Percentiles rank a stretch among this genome's conserved stretches.
Evolutionary conservation across 2,888 invertebrate genomes (phyloP).

Genomic region (Scaptomyza reducta): DNA sequence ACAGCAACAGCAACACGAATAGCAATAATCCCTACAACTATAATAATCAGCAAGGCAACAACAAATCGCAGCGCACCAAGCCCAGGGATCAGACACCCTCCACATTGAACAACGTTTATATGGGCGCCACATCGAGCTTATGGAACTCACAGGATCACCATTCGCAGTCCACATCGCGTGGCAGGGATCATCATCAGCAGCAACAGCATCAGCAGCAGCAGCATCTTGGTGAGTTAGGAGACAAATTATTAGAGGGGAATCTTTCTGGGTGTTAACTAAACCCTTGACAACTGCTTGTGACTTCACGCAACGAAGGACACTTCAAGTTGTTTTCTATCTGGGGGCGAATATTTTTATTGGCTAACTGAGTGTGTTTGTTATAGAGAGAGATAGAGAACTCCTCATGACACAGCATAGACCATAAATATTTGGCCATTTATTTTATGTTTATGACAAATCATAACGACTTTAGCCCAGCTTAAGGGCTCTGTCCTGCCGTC

Average conservation of each 20-base stretch:
- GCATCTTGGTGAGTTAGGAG: slow-evolving; percentile 71
- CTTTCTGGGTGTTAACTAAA: slow-evolving; percentile 4
- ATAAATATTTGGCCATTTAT: slow-evolving; percentile 80
- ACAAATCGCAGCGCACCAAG: slow-evolving; percentile 80
- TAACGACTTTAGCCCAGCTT: slow-evolving; percentile 75
- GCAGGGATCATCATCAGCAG: slow-evolving; percentile 77
- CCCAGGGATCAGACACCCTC: slow-evolving; percentile 78
- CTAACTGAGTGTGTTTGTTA: slow-evolving; percentile 9
- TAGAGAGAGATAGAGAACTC: slow-evolving; percentile 4
- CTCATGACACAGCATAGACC: slow-evolving; percentile 61
- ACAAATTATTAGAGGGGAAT: background rate
- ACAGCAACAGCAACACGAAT: slow-evolving; percentile 78
- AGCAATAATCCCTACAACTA: slow-evolving; percentile 68
- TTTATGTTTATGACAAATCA: slow-evolving; percentile 80
- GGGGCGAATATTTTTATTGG: slow-evolving; percentile 54
- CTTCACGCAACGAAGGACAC: slow-evolving; percentile 44
- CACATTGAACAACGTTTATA: slow-evolving; percentile 81
- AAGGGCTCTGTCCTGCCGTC: slow-evolving; percentile 67
- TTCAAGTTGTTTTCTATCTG: slow-evolving; percentile 45
- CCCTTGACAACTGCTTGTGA: slow-evolving; percentile 27
- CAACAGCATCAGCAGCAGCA: slow-evolving; percentile 52
- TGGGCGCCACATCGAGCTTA: slow-evolving; percentile 83
- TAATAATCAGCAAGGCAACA: slow-evolving; percentile 68
- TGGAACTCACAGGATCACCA: slow-evolving; percentile 83
- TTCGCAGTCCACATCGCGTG: slow-evolving; percentile 47